phyloP scores from a whole-genome alignment of 2,113 vertebrate genomes.

The Synodontis membranacea region DNA sequence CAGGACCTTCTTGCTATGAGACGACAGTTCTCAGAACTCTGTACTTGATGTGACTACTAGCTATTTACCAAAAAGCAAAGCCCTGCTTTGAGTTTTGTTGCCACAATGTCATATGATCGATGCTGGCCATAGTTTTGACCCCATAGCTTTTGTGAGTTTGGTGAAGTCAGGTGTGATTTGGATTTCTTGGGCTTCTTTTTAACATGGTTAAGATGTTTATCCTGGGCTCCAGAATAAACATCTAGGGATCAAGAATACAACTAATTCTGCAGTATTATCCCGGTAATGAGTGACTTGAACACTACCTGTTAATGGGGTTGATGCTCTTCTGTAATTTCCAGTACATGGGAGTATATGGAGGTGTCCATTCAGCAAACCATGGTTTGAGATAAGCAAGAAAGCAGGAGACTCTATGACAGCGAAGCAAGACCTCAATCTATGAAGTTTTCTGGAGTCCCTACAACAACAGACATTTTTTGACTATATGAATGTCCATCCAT shows the following conservation, averaged over 20 bases:
- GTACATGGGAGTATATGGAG: background rate
- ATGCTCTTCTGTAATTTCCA: background rate
- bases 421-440: background rate
- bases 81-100: background rate
- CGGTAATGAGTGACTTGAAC: background rate
- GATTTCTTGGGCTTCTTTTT: background rate
- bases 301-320: background rate
- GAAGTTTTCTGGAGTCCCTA: background rate
- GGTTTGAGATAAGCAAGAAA: background rate
- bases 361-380: background rate
- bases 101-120: background rate
- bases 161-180: constrained; percentile 1
- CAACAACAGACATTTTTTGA: background rate
- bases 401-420: background rate
- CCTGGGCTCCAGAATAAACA: no score
- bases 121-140: background rate
- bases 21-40: background rate
- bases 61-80: background rate
- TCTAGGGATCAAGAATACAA: background rate
- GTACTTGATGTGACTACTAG: background rate
- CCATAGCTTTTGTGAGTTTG: background rate
- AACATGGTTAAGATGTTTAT: background rate
- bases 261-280: background rate
- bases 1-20: no score
- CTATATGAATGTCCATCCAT: no score